Evolutionary conservation across 2,888 invertebrate species (phyloP).

Genomic region (Anodontia alba): DNA sequence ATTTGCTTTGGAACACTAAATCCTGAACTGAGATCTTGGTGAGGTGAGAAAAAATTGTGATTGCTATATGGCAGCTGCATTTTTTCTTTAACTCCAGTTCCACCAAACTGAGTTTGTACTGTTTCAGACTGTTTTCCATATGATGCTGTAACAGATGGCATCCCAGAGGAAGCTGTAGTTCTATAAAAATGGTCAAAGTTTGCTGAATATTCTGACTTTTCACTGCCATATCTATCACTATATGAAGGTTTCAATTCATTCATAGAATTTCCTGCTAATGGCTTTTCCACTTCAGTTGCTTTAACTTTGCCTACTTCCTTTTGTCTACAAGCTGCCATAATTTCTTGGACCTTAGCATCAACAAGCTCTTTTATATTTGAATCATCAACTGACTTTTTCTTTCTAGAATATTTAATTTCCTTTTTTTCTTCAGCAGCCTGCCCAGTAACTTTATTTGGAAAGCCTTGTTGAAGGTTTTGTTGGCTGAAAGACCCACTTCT

Average conservation of each 20-base stretch:
- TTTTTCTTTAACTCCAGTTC: not conserved
- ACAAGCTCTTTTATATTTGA: conserved; percentile 51
- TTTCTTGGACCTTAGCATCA: conserved; percentile 59
- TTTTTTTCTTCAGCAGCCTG: conserved; percentile 8
- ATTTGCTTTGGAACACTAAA: not conserved
- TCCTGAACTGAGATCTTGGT: not conserved
- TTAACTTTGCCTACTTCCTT: conserved; percentile 25
- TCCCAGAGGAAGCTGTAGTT: not conserved
- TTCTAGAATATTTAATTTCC: not conserved
- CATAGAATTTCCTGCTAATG: not conserved
- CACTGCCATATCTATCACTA: not conserved
- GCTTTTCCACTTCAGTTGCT: not conserved
- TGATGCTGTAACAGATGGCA: not conserved
- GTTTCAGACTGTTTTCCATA: not conserved
- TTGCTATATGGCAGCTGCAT: not conserved
- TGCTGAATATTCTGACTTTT: not conserved
- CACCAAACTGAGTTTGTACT: conserved; percentile 8
- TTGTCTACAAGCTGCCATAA: conserved; percentile 52
- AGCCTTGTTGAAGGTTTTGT: not conserved
- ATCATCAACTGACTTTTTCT: conserved; percentile 20
- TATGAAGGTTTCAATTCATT: not conserved
- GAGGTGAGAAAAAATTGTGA: not conserved
- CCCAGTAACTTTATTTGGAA: not conserved
- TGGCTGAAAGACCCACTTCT: not conserved
- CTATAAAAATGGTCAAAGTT: not conserved